Evolutionary conservation across 2,797 vertebrate species (phyloP).

Genomic region (Halcyon badia): DNA sequence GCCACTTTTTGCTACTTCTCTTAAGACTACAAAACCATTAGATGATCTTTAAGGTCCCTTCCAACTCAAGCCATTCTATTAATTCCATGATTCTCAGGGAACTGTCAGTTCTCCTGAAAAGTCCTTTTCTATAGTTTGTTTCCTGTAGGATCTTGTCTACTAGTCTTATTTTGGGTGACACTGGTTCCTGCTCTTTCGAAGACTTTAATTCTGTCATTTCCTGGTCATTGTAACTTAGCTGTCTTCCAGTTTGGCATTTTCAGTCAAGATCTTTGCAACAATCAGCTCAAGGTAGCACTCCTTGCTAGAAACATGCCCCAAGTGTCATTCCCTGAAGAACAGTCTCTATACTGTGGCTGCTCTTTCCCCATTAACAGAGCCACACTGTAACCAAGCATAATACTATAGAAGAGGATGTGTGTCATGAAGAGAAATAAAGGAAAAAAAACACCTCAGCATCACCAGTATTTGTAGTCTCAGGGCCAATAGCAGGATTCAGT

Average conservation of each 20-base stretch:
- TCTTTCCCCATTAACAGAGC: background rate
- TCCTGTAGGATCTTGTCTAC: background rate
- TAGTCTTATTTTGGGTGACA: background rate
- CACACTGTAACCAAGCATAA: background rate
- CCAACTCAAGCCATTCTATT: too few species aligned
- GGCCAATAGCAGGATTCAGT: background rate
- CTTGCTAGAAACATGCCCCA: background rate
- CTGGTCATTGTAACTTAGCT: background rate
- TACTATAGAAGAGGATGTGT: background rate
- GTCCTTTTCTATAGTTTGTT: background rate
- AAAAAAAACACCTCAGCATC: background rate
- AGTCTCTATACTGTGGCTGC: background rate
- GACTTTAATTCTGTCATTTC: background rate
- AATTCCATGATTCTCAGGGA: background rate
- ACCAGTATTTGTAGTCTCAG: background rate
- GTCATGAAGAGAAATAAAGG: background rate
- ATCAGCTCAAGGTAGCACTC: background rate
- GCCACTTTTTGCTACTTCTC: background rate
- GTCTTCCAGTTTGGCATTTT: background rate
- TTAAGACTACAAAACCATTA: background rate
- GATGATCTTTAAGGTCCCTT: too few species aligned
- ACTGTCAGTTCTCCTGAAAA: background rate
- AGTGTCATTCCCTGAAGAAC: background rate
- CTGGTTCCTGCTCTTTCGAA: background rate
- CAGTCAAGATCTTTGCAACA: background rate